A percentile compares a stretch with the other conserved stretches of the same genome.
These are phyloP conservation scores for Sterrhoptilus dennistouni DNA, from an alignment of 2,113 vertebrate genomes.

Conservation along the genomic window DNA sequence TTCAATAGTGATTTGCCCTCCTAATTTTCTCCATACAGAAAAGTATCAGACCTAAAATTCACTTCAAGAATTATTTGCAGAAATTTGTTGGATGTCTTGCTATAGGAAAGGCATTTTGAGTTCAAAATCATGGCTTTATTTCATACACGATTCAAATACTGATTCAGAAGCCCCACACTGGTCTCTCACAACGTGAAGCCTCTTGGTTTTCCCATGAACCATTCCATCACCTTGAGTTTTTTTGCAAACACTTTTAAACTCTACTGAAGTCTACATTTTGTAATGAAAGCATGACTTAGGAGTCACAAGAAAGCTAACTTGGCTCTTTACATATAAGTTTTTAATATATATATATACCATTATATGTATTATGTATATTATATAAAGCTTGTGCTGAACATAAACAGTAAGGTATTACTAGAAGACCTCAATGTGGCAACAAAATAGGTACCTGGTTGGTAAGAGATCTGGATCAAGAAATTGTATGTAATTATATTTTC, in stretches of 20 bases:
- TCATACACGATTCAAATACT: not conserved
- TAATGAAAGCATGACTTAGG: not conserved
- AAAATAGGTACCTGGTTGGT: not conserved
- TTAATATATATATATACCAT: rapidly evolving
- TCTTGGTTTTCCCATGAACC: not conserved
- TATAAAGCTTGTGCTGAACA: not conserved
- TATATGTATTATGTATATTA: not conserved
- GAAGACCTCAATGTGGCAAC: not conserved
- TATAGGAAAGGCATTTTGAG: not conserved
- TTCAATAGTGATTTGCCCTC: not conserved
- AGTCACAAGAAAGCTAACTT: not conserved
- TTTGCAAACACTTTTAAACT: not conserved
- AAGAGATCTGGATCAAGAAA: not conserved
- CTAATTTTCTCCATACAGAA: not conserved
- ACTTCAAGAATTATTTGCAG: not conserved
- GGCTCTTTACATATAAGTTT: not conserved
- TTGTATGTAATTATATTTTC: not conserved
- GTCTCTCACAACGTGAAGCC: not conserved
- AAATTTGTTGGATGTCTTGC: not conserved
- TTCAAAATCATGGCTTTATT: not conserved
- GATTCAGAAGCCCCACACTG: not conserved
- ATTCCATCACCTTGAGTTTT: not conserved
- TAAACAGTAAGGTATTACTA: not conserved
- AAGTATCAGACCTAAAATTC: not conserved
- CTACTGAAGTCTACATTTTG: not conserved